Evolutionary conservation across 2,113 vertebrate species (phyloP).

Genomic region (Urocitellus parryii): DNA sequence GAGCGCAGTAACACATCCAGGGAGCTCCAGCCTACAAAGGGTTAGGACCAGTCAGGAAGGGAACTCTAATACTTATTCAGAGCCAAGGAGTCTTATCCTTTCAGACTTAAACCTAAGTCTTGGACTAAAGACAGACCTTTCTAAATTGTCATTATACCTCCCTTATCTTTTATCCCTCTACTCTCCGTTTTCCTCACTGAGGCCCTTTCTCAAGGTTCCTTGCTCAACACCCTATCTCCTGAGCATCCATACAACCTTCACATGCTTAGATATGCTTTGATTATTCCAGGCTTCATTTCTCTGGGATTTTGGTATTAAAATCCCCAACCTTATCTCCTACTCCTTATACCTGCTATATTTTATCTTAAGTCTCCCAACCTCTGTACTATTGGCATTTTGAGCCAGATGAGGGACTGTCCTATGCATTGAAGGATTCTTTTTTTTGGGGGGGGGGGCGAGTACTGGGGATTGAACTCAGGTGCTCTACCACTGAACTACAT

Average conservation of each 20-base stretch:
- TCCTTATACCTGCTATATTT: neutral
- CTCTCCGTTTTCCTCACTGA: neutral
- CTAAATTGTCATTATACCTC: neutral
- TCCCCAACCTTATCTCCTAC: neutral
- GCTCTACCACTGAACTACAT: neutral
- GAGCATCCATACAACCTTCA: neutral
- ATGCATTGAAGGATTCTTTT: too few species aligned
- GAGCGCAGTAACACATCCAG: slow-evolving; percentile 89
- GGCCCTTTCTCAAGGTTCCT: neutral
- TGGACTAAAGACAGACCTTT: slow-evolving; percentile 14
- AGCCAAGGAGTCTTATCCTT: slow-evolving; percentile 2
- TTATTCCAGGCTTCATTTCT: slow-evolving; percentile 31
- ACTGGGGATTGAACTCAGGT: neutral
- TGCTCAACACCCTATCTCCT: slow-evolving; percentile 22
- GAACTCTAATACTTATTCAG: neutral
- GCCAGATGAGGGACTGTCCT: neutral
- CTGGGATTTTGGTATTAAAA: slow-evolving; percentile 41
- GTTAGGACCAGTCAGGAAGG: neutral
- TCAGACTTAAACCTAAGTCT: slow-evolving; percentile 12
- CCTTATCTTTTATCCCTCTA: neutral
- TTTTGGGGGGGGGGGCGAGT: neutral
- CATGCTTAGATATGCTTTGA: neutral
- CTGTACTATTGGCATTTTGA: slow-evolving; percentile 34
- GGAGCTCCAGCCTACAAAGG: slow-evolving; percentile 85
- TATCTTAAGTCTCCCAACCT: neutral